A percentile compares a stretch with the other conserved stretches of the same genome.
These are phyloP conservation scores for Crotalus viridis DNA, from an alignment of 2,113 vertebrate genomes.

Conservation along the genomic window DNA sequence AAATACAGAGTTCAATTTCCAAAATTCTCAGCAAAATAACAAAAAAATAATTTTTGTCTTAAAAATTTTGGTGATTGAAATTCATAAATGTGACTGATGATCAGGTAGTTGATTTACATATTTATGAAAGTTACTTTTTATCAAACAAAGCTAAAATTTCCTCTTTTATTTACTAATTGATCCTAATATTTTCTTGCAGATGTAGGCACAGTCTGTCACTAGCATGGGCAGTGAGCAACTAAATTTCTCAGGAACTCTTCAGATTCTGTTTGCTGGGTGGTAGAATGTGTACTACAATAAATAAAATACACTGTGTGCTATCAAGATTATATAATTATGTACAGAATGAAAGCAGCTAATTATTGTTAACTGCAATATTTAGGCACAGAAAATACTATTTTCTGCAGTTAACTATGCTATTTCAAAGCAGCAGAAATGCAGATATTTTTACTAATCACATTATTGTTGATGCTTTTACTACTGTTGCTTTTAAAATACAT, in stretches of 20 bases:
- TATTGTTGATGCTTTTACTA: neutral
- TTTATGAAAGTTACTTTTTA: neutral
- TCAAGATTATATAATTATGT: constrained; percentile 6
- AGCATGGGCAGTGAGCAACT: neutral
- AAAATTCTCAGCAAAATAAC: neutral
- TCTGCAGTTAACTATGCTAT: neutral
- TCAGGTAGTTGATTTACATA: neutral
- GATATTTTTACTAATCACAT: neutral
- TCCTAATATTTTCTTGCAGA: neutral
- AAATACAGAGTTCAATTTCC: neutral
- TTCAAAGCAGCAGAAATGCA: neutral
- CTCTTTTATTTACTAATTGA: neutral
- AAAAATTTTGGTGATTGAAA: neutral
- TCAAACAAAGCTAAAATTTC: neutral
- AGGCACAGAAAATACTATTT: constrained; percentile 11
- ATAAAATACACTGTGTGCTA: neutral
- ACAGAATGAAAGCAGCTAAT: constrained; percentile 6
- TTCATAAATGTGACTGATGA: neutral
- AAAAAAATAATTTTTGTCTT: neutral
- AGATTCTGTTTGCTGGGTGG: neutral
- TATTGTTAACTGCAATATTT: neutral
- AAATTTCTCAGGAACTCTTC: neutral
- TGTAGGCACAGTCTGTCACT: neutral
- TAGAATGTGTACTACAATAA: neutral
- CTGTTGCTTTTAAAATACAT: neutral